phyloP scores from a whole-genome alignment of 2,888 invertebrate genomes.

The Geophilus truncorum region DNA sequence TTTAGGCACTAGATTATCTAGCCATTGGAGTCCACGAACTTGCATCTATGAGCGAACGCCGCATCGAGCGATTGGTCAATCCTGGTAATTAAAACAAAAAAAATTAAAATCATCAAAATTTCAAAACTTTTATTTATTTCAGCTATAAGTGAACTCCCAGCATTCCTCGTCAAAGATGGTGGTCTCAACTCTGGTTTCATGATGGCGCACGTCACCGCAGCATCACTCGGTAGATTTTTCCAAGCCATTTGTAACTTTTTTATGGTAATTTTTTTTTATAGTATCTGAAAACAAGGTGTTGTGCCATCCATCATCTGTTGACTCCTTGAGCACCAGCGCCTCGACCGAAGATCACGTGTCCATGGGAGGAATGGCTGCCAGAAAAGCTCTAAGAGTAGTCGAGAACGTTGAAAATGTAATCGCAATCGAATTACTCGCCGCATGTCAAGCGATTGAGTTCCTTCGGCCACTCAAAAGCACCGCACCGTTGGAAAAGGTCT shows the following conservation, averaged over 20 bases:
- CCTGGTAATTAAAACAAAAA: conserved; percentile 51
- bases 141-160: conserved; percentile 60
- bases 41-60: conserved; percentile 61
- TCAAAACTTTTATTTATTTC: conserved; percentile 36
- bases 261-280: conserved; percentile 40
- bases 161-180: conserved; percentile 61
- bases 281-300: conserved; percentile 65
- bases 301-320: conserved; percentile 63
- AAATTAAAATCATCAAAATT: too few species aligned
- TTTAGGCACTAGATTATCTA: conserved; percentile 60
- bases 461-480: conserved; percentile 60
- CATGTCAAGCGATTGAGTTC: conserved; percentile 64
- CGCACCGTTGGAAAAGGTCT: conserved; percentile 60
- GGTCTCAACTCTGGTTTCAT: conserved; percentile 65
- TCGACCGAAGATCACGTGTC: conserved; percentile 66
- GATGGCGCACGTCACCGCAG: conserved; percentile 63
- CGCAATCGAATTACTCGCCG: conserved; percentile 61
- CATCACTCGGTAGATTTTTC: conserved; percentile 55
- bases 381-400: conserved; percentile 57
- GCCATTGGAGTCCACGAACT: conserved; percentile 62
- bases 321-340: conserved; percentile 61
- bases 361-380: conserved; percentile 63
- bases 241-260: not conserved
- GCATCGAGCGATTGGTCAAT: conserved; percentile 61
- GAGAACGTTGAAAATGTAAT: conserved; percentile 58